These are phyloP conservation scores for Drosophila melanogaster DNA, from an alignment of 1,140 invertebrate species.

Conservation along the genomic window Release_6_plus_ISO1_MT NT_037436.4:6724501-6725000, in stretches of 20 bases:
- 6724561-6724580: slow-evolving; percentile 66
- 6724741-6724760: slow-evolving; percentile 12
- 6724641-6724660: slow-evolving; percentile 51
- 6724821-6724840: slow-evolving; percentile 68
- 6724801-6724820: slow-evolving; percentile 43
- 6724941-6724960: slow-evolving; percentile 77
- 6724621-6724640: background rate
- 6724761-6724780: slow-evolving; percentile 51
- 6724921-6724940: slow-evolving; percentile 64
- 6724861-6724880: slow-evolving; percentile 1
- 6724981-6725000: slow-evolving; percentile 48
- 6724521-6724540: slow-evolving; percentile 56
- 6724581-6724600: slow-evolving; percentile 42
- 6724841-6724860: slow-evolving; percentile 49
- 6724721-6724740: slow-evolving; percentile 36
- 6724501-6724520: slow-evolving; percentile 55
- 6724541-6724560: slow-evolving; percentile 37
- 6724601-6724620: slow-evolving; percentile 27
- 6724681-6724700: slow-evolving; percentile 44
- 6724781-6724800: slow-evolving; percentile 32
- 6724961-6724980: slow-evolving; percentile 57
- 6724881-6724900: slow-evolving; percentile 65
- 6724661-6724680: slow-evolving; percentile 43
- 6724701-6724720: slow-evolving; percentile 47
- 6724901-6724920: slow-evolving; percentile 27